Evolutionary conservation across 2,797 vertebrate genomes (phyloP).

Genomic region (Simalia tracyae): DNA sequence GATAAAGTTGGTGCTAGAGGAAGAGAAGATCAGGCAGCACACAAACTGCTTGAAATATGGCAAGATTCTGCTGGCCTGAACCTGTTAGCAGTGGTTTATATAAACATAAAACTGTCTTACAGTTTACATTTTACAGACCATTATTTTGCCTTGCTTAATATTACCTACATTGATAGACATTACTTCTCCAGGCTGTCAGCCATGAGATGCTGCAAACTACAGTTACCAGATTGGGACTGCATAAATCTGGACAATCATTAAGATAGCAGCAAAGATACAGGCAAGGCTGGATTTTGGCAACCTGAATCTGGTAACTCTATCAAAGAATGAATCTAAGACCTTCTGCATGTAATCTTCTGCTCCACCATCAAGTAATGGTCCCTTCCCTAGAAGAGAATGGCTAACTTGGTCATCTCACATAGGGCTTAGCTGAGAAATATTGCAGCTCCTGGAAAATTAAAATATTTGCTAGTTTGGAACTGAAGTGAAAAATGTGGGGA

Average conservation of each 20-base stretch:
- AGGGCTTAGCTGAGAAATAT: not conserved
- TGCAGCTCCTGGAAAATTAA: not conserved
- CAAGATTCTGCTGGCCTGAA: not conserved
- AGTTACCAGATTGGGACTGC: not conserved
- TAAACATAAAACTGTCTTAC: not conserved
- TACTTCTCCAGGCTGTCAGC: not conserved
- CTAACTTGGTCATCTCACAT: not conserved
- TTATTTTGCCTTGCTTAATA: not conserved
- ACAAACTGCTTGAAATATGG: not conserved
- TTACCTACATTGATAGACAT: not conserved
- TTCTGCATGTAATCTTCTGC: not conserved
- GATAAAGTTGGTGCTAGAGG: not conserved
- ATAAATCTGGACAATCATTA: not conserved
- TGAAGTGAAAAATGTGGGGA: not conserved
- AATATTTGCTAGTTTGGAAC: not conserved
- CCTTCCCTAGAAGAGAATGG: not conserved
- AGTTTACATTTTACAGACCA: not conserved
- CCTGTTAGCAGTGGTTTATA: not conserved
- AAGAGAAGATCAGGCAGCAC: not conserved
- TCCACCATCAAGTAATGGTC: not conserved
- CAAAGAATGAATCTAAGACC: not conserved
- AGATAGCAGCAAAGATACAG: not conserved
- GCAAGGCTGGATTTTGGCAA: not conserved
- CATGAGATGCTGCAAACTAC: not conserved
- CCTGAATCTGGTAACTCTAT: not conserved